Base-by-base conservation (phyloP, 2,888 invertebrate genomes). In the Pseudococcus viburni region DNA sequence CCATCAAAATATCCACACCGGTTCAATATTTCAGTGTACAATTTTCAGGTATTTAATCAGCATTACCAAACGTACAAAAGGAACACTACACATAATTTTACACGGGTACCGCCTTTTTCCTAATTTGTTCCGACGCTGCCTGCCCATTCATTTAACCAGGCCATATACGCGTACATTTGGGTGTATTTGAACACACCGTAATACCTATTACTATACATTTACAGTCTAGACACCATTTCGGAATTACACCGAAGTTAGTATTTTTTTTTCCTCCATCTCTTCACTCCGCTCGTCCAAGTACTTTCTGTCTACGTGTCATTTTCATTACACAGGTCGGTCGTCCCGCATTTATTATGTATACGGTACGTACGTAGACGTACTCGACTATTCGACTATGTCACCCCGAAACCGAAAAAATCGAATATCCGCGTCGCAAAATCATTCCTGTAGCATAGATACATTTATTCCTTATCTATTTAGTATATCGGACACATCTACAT, bases 401-500 rank as follows among this genome's bases (percentile, higher is more conserved):
- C 68, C 22, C 68, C 68, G 68, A 73, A 73, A 73, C 68, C 68
- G 68, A 73, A 73, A 73, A 73, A 73, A 73, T 73, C 68, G 12
- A 26, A 73, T 73, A 73, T 73, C 33, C 68, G 68, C 68, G 68
- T 73, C 68, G 68, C 68, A 73, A 73, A 73, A 73, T 73, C 33
- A 33, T 33, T 33, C 68, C 68, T 33, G 11, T 33, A 33, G 26
- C 26, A 15, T 55, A 59, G 59, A 59, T 59, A 59, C 19, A 59
- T 59, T 59, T 59, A 73, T 73, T 33, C 26, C 33, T 73, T 73
- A 73, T 73, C 68, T 73, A 73, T 73, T 73, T 73, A 33, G 68
- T 73, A 73, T 73, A 73, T 73, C 68, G 68, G 68, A 73, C 68
- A 73, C 68, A 73, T 73, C 33, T 73, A 73, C 68, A 73, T 73